Base-by-base conservation (phyloP, 2,113 vertebrate species). In the Beaufortia kweichowensis region DNA sequence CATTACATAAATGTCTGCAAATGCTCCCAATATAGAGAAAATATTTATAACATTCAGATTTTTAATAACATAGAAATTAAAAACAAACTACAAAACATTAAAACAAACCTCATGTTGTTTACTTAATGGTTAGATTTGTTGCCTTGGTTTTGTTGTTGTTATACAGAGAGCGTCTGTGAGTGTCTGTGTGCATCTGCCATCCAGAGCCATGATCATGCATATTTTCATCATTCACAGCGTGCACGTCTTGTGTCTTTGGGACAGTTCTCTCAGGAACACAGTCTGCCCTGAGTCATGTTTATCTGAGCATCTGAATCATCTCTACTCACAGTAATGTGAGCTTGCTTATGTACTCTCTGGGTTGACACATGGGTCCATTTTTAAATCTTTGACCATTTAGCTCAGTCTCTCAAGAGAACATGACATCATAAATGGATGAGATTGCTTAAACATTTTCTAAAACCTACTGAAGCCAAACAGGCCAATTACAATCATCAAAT, bases 1-100 rank as follows among this genome's bases (percentile, higher is more conserved):
- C 71, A 48, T 81, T 76, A 50, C 66, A 67, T 61, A 79, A 79
- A 81, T 50, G 43, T 76, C 66, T 76, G 60, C 71, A 35, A 60
- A 66, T 28, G 26, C 46, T 46, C 35, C 39, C 62, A 23, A 5
- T 26, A 41, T 53, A 24, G 48, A 61, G 68, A 53, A 78, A 83
- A 61, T 48, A 31, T 55, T 24, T 29, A 39, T 26, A 26, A 33
- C 24, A 67, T 14, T 56, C 35, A 57, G 23, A 59, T 50, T 50
- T n/a, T 2, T 6, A 50, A n/a, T n/a, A 59, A 57, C 4, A 0
- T 39, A n/a, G 2, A 17, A 35, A 24, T 50, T 11, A 17, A n/a
- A 4, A n/a, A 19, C 19, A 57, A 57, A 6, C n/a, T 19, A 5
- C 3, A 29, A 29, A 6, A 19, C 15, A 4, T 14, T 69, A 6